Evolutionary conservation across 2,888 invertebrate species (phyloP).

Genomic region (Eumacrocentrus americanus): DNA sequence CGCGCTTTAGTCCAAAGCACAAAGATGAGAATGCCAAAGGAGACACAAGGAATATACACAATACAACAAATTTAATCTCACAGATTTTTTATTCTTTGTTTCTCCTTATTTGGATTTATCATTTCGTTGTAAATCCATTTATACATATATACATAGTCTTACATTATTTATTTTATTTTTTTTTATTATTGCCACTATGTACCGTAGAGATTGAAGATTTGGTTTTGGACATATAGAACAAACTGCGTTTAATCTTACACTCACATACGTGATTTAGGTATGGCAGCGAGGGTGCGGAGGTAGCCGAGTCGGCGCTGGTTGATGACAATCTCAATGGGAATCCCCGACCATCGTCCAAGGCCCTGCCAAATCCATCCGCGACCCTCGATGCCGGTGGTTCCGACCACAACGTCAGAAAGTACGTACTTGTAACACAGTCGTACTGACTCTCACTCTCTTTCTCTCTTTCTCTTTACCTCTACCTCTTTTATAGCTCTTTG

Average conservation of each 20-base stretch:
- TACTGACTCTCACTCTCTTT: conserved; percentile 34
- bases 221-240: no score
- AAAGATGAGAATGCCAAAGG: conserved; percentile 9
- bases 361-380: conserved; percentile 41
- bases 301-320: conserved; percentile 55
- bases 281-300: conserved; percentile 55
- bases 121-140: no score
- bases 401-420: conserved; percentile 47
- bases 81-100: no score
- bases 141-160: no score
- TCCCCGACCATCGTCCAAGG: conserved; percentile 46
- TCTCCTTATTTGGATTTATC: no score
- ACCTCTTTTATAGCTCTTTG: no score
- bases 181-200: no score
- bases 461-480: no score
- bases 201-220: no score
- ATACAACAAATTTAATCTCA: not conserved
- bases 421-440: conserved; percentile 45
- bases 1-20: not conserved
- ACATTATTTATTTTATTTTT: no score
- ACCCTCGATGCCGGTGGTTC: conserved; percentile 45
- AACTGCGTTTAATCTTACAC: no score
- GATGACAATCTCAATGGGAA: conserved; percentile 60
- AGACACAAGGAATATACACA: not conserved
- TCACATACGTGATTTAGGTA: conserved; percentile 51